Evolutionary conservation across 2,888 invertebrate species (phyloP).

Genomic region (Acleris cristana): DNA sequence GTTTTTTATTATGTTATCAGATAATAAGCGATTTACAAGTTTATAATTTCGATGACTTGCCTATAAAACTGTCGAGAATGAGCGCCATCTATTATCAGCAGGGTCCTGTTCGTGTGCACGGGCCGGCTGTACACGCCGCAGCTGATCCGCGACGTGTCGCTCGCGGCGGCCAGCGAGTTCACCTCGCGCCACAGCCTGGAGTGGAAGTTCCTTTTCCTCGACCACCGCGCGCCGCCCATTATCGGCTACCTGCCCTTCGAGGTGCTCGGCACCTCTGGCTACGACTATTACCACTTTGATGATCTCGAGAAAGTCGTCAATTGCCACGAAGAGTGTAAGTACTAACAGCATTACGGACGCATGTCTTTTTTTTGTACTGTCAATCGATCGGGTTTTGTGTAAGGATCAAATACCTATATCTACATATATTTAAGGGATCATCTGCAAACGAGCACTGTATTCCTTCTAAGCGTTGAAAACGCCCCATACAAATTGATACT

Average conservation of each 20-base stretch:
- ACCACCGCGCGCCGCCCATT: conserved; percentile 95
- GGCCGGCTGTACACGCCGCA: conserved; percentile 92
- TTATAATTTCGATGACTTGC: too few species aligned
- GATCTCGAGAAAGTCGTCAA: conserved; percentile 94
- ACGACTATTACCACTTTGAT: conserved; percentile 97
- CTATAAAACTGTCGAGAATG: too few species aligned
- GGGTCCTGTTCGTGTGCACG: conserved; percentile 91
- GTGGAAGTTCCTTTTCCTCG: conserved; percentile 97
- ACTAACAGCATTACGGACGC: too few species aligned
- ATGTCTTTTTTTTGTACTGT: too few species aligned
- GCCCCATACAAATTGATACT: too few species aligned
- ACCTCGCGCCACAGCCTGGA: conserved; percentile 96
- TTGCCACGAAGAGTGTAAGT: conserved; percentile 94
- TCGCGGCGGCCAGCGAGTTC: conserved; percentile 92
- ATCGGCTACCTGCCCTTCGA: conserved; percentile 97
- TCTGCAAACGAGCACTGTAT: too few species aligned
- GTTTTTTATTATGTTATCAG: too few species aligned
- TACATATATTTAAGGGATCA: too few species aligned
- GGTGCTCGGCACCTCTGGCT: conserved; percentile 96
- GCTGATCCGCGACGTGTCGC: conserved; percentile 92
- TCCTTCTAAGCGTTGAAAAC: too few species aligned
- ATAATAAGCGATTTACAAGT: too few species aligned
- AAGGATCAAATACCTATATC: too few species aligned
- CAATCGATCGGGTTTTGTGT: too few species aligned
- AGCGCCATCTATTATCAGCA: conserved; percentile 44